These are phyloP conservation scores for Actinemys pallida DNA, from an alignment of 2,113 vertebrate species.

Conservation along the genomic window DNA sequence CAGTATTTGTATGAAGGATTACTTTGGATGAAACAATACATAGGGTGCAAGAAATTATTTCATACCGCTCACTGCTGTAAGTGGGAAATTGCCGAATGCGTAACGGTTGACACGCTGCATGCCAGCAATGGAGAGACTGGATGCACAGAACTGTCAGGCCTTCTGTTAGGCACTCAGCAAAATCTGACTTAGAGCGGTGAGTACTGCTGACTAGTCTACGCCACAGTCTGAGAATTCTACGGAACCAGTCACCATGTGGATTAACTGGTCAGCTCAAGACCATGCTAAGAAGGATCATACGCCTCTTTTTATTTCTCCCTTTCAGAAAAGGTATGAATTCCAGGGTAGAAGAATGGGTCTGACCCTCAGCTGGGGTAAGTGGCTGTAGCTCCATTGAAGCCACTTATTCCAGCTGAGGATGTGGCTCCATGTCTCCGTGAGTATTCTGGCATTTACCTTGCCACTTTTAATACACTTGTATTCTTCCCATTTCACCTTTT, in stretches of 20 bases:
- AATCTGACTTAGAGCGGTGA: not conserved
- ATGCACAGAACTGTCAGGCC: not conserved
- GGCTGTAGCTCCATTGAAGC: not conserved
- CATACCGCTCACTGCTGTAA: not conserved
- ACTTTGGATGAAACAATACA: fast-evolving
- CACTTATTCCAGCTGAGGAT: not conserved
- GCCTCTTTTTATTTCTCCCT: not conserved
- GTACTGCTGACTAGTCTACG: not conserved
- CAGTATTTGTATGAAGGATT: fast-evolving
- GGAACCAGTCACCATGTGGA: not conserved
- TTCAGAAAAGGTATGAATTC: not conserved
- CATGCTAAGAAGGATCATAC: not conserved
- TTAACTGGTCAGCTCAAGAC: not conserved
- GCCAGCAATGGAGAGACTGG: not conserved
- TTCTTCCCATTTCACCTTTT: conserved; percentile 5
- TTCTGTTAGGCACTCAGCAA: not conserved
- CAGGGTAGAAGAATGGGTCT: not conserved
- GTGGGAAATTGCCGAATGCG: not conserved
- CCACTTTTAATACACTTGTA: not conserved
- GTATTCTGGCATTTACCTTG: not conserved
- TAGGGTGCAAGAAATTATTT: not conserved
- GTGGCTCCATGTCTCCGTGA: not conserved
- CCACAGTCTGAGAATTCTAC: not conserved
- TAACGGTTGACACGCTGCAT: not conserved
- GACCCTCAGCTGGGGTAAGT: not conserved